These are phyloP conservation scores for Zoroaster sp. DNA, from an alignment of 53 echinoderm and acorn worm genomes.

Conservation along the genomic window DNA sequence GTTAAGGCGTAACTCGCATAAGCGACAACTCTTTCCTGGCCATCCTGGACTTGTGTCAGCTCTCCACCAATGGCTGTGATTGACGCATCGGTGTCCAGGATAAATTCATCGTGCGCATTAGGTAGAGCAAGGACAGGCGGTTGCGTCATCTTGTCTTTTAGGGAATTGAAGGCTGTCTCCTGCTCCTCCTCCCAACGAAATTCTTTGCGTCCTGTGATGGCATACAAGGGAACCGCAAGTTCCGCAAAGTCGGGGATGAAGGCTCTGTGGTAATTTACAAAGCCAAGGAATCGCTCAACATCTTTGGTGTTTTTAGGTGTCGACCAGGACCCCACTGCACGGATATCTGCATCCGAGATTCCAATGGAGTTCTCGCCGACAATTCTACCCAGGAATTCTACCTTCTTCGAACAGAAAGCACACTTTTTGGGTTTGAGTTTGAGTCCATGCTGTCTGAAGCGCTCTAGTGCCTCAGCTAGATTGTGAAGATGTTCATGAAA, in stretches of 20 bases:
- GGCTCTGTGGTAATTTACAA: slow-evolving; percentile 47
- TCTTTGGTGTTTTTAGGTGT: slow-evolving; percentile 22
- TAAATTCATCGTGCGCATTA: slow-evolving; percentile 12
- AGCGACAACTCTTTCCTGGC: slow-evolving; percentile 23
- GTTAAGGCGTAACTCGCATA: slow-evolving; percentile 46
- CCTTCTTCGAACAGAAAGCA: not conserved
- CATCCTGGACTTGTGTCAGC: slow-evolving; percentile 39
- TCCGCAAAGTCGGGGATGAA: slow-evolving; percentile 16
- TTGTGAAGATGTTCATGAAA: slow-evolving; percentile 48
- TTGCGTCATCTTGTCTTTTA: slow-evolving; percentile 17
- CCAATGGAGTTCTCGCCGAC: not conserved
- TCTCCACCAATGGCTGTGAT: slow-evolving; percentile 31
- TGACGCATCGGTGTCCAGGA: slow-evolving; percentile 58
- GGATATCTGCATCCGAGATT: not conserved
- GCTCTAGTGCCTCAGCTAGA: slow-evolving; percentile 12
- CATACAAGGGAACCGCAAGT: slow-evolving; percentile 40
- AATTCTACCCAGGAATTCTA: not conserved
- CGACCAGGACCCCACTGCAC: slow-evolving; percentile 19
- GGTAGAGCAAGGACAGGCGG: slow-evolving; percentile 18
- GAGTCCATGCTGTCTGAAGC: not conserved
- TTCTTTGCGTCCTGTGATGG: not conserved
- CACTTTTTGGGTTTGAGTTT: slow-evolving; percentile 49
- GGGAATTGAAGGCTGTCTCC: not conserved
- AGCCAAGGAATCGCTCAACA: slow-evolving; percentile 48
- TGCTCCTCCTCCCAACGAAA: slow-evolving; percentile 37